Base-by-base conservation (phyloP, 2,113 vertebrate genomes). In the Atlantisia rogersi region DNA sequence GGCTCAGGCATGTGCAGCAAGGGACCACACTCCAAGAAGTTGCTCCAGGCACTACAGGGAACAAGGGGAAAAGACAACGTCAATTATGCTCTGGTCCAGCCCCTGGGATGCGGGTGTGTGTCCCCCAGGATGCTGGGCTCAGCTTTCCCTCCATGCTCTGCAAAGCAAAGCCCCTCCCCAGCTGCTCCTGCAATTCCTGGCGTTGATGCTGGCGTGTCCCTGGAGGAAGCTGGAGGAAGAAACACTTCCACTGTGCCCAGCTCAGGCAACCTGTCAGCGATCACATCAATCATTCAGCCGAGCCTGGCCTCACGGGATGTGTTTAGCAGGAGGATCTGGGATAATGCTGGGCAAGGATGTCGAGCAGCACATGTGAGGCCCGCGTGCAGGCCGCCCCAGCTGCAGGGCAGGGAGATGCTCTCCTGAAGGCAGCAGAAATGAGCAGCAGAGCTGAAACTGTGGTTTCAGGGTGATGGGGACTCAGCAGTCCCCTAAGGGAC, bases 331-430 rank as follows among this genome's bases (percentile, higher is more conserved):
- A 69, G 65, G 35, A 86, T 64, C 44, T 26, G 81, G 77, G 56
- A 44, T 32, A 25, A 39, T 5, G 14, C 71, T 18, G 42, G 87
- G 83, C 67, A 13, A 26, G 31, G 77, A 46, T 63, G 48, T 3
- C 0, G 5, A 59, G 74, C 0, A 5, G 80, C 93, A 83, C 89
- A 44, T 5, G 55, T 2, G 53, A 55, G n/a, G 15, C 56, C 67
- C 4, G 3, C 5, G 21, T 86, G 90, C 3, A 0, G 12, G 7
- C 11, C 6, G 1, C 7, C 37, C 39, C 9, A 1, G 76, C 0
- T 0, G 44, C 81, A 65, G 60, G 71, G 48, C 37, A 50, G 25
- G 0, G 0, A 53, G 40, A 31, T 35, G 11, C 42, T 19, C 32
- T n/a, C 67, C 68, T 2, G 4, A n/a, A 68, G 79, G 58, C 88